These are phyloP conservation scores for Linnaemya vulpina DNA, from an alignment of 2,888 invertebrate species.

Conservation along the genomic window DNA sequence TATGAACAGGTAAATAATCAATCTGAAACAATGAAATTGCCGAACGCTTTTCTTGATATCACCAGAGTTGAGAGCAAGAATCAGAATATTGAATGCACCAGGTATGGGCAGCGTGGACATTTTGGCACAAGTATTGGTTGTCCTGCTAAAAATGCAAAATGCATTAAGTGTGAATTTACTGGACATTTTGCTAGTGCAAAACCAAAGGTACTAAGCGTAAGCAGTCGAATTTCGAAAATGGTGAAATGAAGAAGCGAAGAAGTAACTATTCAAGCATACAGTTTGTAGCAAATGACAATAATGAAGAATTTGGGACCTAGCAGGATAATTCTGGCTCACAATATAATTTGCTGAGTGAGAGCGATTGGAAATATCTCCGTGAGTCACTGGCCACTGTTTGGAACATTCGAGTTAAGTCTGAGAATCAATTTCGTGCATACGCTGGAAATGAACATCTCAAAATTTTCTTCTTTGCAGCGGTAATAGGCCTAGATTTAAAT, in stretches of 20 bases:
- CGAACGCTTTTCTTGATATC: slow-evolving; percentile 29
- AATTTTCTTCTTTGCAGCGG: too few relatives aligned
- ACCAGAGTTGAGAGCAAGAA: slow-evolving; percentile 38
- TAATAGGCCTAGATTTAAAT: too few relatives aligned
- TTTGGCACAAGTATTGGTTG: not conserved
- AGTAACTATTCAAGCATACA: slow-evolving; percentile 26
- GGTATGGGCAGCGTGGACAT: slow-evolving; percentile 51
- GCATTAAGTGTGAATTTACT: slow-evolving; percentile 61
- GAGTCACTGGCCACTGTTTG: not conserved
- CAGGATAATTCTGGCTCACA: not conserved
- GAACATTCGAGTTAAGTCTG: not conserved
- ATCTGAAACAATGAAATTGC: slow-evolving; percentile 41
- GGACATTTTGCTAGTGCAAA: slow-evolving; percentile 62
- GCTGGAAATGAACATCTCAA: too few relatives aligned
- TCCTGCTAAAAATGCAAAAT: not conserved
- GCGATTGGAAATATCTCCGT: not conserved
- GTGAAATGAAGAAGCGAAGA: slow-evolving; percentile 31
- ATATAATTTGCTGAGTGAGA: slow-evolving; percentile 4
- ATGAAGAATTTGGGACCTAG: not conserved
- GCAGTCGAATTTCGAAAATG: slow-evolving; percentile 10
- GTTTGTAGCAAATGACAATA: not conserved
- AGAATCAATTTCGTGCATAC: not conserved
- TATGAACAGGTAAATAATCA: slow-evolving; percentile 64
- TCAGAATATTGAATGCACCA: slow-evolving; percentile 42
- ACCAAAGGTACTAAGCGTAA: slow-evolving; percentile 56